These are phyloP conservation scores for Pristionchus japonicus DNA, from an alignment of 2,888 invertebrate genomes.

Conservation along the genomic window DNA sequence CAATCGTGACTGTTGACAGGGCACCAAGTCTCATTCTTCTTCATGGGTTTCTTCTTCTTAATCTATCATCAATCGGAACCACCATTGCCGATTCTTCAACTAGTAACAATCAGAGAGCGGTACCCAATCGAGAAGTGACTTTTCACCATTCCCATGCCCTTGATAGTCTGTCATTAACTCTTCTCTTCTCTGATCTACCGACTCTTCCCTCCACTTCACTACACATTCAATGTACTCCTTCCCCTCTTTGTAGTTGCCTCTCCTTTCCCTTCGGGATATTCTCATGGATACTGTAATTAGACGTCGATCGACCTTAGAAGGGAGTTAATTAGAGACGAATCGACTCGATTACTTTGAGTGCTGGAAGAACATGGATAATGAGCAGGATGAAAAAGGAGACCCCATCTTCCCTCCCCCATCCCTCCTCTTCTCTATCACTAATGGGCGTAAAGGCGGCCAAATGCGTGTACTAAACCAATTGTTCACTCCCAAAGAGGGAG, in stretches of 20 bases:
- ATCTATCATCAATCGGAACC: too few species aligned
- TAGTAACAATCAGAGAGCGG: too few species aligned
- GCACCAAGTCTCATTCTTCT: too few species aligned
- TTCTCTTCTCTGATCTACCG: too few species aligned
- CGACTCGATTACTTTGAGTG: conserved; percentile 12
- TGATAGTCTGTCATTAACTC: neutral
- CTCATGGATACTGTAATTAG: conserved; percentile 25
- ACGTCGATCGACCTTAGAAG: conserved; percentile 23
- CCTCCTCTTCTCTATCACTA: neutral
- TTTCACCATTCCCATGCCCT: conserved; percentile 26
- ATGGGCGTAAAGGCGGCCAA: neutral
- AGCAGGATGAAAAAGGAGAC: neutral
- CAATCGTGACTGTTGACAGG: neutral
- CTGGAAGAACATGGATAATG: neutral
- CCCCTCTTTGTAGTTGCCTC: conserved; percentile 14
- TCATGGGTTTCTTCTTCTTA: too few species aligned
- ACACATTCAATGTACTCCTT: conserved; percentile 31
- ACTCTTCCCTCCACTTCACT: neutral
- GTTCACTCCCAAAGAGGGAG: neutral
- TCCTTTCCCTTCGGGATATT: neutral
- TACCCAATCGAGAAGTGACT: neutral
- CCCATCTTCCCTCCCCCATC: neutral
- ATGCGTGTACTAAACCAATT: conserved; percentile 24
- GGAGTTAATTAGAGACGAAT: neutral
- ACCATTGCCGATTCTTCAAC: too few species aligned